These are phyloP conservation scores for Hippoglossus stenolepis DNA, from an alignment of 2,113 vertebrate genomes.

Conservation along the genomic window DNA sequence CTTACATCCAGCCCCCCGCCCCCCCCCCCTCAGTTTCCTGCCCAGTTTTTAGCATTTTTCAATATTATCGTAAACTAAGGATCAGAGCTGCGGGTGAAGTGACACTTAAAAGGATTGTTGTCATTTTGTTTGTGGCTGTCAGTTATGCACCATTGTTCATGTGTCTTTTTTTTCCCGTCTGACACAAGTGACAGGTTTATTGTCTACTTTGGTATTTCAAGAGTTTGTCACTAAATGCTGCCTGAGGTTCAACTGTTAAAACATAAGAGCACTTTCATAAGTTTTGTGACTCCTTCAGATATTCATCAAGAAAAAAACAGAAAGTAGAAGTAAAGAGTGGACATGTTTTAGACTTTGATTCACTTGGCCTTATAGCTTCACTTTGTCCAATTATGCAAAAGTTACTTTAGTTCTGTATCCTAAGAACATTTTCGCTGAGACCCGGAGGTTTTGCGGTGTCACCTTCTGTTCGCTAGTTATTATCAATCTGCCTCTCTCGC, in stretches of 20 bases:
- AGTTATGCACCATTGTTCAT: slow-evolving; percentile 21
- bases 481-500: slow-evolving; percentile 39
- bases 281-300: not conserved
- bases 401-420: slow-evolving; percentile 37
- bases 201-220: not conserved
- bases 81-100: too few relatives aligned
- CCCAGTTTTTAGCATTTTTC: too few relatives aligned
- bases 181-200: slow-evolving; percentile 32
- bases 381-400: slow-evolving; percentile 64
- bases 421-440: slow-evolving; percentile 49
- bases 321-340: slow-evolving; percentile 19
- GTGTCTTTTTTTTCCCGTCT: not conserved
- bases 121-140: slow-evolving; percentile 37
- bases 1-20: too few relatives aligned
- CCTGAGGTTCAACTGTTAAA: slow-evolving; percentile 21
- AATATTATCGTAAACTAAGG: too few relatives aligned
- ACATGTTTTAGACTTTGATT: slow-evolving; percentile 28
- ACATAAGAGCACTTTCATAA: slow-evolving; percentile 1
- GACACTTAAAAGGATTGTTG: not conserved
- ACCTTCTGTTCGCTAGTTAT: slow-evolving; percentile 55
- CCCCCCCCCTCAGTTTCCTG: too few relatives aligned
- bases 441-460: slow-evolving; percentile 58
- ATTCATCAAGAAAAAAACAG: slow-evolving; percentile 3
- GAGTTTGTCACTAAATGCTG: not conserved
- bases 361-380: slow-evolving; percentile 30